Percentiles rank a stretch among this genome's conserved stretches.
Evolutionary conservation across 2,113 vertebrate species (phyloP).

Genomic region (Pterocles gutturalis): DNA sequence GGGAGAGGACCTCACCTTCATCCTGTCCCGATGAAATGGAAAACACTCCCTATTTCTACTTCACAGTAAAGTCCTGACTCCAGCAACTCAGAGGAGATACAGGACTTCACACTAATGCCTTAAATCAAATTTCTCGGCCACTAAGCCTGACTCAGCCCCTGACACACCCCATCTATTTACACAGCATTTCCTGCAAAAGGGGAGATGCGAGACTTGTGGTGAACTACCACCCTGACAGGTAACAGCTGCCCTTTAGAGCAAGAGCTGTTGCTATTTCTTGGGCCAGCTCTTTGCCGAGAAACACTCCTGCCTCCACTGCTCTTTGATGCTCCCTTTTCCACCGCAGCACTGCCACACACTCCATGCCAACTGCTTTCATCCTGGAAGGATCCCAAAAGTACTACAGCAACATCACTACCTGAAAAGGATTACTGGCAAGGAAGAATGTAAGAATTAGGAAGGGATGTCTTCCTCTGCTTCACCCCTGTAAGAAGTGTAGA

Average conservation of each 20-base stretch:
- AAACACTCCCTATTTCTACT: not conserved
- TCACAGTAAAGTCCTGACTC: not conserved
- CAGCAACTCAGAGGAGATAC: not conserved
- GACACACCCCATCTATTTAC: rapidly evolving
- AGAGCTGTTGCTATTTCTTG: not conserved
- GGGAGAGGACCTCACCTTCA: not conserved
- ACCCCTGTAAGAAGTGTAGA: not conserved
- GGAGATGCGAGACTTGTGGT: not conserved
- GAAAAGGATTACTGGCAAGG: not conserved
- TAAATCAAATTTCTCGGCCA: not conserved
- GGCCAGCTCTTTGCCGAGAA: not conserved
- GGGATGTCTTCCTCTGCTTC: not conserved
- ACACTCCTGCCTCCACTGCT: not conserved
- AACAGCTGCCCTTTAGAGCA: not conserved
- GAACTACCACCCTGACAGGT: not conserved
- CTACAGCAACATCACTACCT: not conserved
- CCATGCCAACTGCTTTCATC: not conserved
- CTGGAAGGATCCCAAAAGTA: not conserved
- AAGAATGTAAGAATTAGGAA: not conserved
- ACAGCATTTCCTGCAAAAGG: not conserved
- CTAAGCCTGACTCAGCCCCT: not conserved
- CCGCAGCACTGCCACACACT: not conserved
- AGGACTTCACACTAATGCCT: not conserved
- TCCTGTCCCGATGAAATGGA: not conserved
- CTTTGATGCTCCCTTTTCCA: not conserved